phyloP scores from a whole-genome alignment of 2,888 invertebrate genomes.

The Hirtodrosophila duncani region DNA sequence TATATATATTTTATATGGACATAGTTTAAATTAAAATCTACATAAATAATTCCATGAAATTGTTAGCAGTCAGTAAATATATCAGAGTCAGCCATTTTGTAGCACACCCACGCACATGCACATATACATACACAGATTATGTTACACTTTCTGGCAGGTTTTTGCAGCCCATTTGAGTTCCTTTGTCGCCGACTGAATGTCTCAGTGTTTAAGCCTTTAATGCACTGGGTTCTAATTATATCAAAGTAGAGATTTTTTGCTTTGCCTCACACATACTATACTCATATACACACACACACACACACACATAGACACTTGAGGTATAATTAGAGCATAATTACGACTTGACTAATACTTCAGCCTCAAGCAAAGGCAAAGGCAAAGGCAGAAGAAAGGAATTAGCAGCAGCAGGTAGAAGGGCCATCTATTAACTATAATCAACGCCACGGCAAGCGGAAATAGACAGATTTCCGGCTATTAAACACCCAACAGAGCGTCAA shows the following conservation, averaged over 20 bases:
- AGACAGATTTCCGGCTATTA: conserved; percentile 73
- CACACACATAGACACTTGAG: conserved; percentile 22
- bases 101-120: conserved; percentile 3
- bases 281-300: conserved; percentile 9
- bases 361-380: conserved; percentile 30
- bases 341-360: conserved; percentile 63
- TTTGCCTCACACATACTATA: conserved; percentile 20
- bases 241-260: conserved; percentile 61
- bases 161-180: too few relatives aligned
- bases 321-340: conserved; percentile 72
- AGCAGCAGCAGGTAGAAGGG: conserved; percentile 50
- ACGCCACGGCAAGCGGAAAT: conserved; percentile 70
- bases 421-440: conserved; percentile 73
- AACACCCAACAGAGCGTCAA: conserved; percentile 66
- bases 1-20: too few relatives aligned
- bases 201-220: conserved; percentile 32
- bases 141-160: conserved; percentile 31
- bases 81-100: conserved; percentile 22
- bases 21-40: too few relatives aligned
- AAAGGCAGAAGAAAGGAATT: conserved; percentile 57
- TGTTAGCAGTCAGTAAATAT: conserved; percentile 23
- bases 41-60: conserved; percentile 15
- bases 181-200: too few relatives aligned
- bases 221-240: conserved; percentile 52
- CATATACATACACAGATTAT: neutral